A percentile compares a stretch with the other conserved stretches of the same genome.
Conservation (phyloP, 2,113 vertebrate species). For the Gallinago jamesoni region DNA sequence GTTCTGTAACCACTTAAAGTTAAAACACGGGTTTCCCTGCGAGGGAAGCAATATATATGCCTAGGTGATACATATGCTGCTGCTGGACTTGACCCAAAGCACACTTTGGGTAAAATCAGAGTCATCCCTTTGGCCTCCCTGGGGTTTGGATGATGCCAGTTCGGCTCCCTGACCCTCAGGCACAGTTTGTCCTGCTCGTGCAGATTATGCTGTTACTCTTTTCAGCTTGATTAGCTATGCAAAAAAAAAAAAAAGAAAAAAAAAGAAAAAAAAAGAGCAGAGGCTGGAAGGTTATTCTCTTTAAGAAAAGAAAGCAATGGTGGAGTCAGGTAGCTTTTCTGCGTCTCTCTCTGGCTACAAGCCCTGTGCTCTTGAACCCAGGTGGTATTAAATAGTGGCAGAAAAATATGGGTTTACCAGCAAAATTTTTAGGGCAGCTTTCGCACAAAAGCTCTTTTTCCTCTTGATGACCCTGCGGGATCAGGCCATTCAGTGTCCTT, state of each 20-base stretch:
- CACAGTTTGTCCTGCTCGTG: slow-evolving; percentile 18
- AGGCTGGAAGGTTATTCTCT: neutral
- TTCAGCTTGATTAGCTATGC: neutral
- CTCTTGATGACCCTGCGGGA: neutral
- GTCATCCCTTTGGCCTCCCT: neutral
- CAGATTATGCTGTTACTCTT: neutral
- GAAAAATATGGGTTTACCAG: neutral
- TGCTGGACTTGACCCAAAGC: neutral
- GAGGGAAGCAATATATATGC: neutral
- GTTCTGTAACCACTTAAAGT: neutral
- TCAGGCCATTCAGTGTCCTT: neutral
- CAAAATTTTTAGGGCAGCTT: neutral
- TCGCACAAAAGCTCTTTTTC: neutral
- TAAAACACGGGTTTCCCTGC: neutral
- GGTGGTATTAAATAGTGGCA: neutral
- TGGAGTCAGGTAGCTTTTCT: neutral
- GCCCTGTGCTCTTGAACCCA: neutral
- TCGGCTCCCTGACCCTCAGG: neutral
- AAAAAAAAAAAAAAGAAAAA: slow-evolving; percentile 13
- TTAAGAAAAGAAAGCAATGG: neutral
- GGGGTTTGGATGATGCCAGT: neutral
- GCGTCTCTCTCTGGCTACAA: neutral
- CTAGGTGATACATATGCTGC: neutral
- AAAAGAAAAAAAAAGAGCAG: neutral
- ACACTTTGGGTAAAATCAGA: slow-evolving; percentile 5